Conservation (phyloP, 1,140 invertebrate genomes). For the Pseudomyrmex pallidus region DNA sequence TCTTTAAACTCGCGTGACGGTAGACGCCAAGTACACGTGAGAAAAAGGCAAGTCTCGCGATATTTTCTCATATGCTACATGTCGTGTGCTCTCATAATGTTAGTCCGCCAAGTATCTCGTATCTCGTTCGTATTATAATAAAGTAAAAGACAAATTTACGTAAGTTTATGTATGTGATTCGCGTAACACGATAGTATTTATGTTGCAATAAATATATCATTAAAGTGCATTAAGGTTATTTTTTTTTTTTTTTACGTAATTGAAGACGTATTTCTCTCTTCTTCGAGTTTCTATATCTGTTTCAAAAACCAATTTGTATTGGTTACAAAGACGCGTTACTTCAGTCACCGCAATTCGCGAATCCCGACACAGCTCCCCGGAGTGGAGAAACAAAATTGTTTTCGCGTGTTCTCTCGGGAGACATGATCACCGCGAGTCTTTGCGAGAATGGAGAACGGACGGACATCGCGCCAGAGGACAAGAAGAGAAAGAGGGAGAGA, state of each 20-base stretch:
- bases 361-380: not conserved
- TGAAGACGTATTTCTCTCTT: not conserved
- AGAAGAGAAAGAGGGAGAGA: constrained; percentile 4
- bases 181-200: not conserved
- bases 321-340: not conserved
- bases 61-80: constrained; percentile 61
- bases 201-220: not conserved
- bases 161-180: not conserved
- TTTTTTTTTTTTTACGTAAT: not conserved
- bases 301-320: not conserved
- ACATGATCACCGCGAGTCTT: constrained; percentile 5
- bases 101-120: not conserved
- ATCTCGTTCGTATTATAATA: not conserved
- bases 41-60: constrained; percentile 67
- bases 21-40: constrained; percentile 63
- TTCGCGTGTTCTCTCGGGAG: constrained; percentile 14
- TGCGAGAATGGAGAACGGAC: constrained; percentile 32
- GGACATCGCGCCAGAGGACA: constrained; percentile 20
- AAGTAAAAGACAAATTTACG: constrained; percentile 9
- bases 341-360: not conserved
- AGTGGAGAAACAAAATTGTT: constrained; percentile 17
- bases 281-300: too few species aligned
- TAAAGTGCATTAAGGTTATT: not conserved
- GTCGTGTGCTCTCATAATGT: constrained; percentile 41
- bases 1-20: constrained; percentile 70